These are phyloP conservation scores for Pheosia gnoma DNA, from an alignment of 2,888 invertebrate genomes.

Conservation along the genomic window DNA sequence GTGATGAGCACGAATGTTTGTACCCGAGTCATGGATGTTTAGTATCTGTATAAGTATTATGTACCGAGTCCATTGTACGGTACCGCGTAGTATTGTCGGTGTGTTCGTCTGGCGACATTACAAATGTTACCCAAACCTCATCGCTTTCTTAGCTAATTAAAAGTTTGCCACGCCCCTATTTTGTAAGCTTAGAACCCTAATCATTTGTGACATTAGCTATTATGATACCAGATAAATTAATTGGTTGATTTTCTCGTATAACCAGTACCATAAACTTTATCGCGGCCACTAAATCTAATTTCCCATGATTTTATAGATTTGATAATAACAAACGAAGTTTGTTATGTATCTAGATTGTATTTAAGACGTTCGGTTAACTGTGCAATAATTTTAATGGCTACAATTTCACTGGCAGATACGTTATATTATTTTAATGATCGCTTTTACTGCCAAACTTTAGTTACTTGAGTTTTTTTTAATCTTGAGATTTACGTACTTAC, in stretches of 20 bases:
- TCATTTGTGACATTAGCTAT: constrained; percentile 9
- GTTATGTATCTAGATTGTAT: constrained; percentile 8
- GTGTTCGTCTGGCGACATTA: not conserved
- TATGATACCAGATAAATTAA: constrained; percentile 22
- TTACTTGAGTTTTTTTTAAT: constrained; percentile 30
- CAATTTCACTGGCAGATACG: constrained; percentile 28
- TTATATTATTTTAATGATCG: constrained; percentile 25
- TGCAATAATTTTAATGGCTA: constrained; percentile 19
- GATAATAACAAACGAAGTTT: constrained; percentile 18
- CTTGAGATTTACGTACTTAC: constrained; percentile 2
- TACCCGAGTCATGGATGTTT: too few relatives aligned
- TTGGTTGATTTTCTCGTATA: constrained; percentile 24
- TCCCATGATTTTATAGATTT: constrained; percentile 35
- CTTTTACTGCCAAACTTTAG: constrained; percentile 32
- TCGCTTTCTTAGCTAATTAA: not conserved
- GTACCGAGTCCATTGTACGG: too few relatives aligned
- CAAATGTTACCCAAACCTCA: not conserved
- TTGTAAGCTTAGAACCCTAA: constrained; percentile 19
- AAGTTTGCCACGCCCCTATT: not conserved
- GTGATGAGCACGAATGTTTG: too few relatives aligned
- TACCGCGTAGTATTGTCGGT: too few relatives aligned
- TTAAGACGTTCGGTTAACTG: constrained; percentile 14
- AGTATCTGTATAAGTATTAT: too few relatives aligned
- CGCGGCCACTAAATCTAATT: constrained; percentile 20
- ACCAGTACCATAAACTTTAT: constrained; percentile 26